These are phyloP conservation scores for Lamellibrachia luymesi DNA, from an alignment of 1,140 invertebrate species.

Conservation along the genomic window DNA sequence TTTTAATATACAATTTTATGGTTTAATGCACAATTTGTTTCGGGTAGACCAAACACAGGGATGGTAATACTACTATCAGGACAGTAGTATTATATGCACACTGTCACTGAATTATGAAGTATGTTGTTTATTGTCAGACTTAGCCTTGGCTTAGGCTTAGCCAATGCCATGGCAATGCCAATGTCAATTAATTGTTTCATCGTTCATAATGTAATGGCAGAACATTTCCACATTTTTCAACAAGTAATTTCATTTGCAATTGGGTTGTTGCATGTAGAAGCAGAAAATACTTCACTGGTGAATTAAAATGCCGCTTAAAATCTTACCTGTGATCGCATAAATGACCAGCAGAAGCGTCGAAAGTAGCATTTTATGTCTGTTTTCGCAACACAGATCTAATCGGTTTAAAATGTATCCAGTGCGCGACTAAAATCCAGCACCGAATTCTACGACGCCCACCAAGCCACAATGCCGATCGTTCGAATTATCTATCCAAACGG, in stretches of 20 bases:
- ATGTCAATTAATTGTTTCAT: too few relatives aligned
- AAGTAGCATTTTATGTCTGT: neutral
- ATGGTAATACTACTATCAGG: too few relatives aligned
- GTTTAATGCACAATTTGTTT: too few relatives aligned
- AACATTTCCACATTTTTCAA: neutral
- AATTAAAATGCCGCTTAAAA: neutral
- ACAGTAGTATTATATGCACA: too few relatives aligned
- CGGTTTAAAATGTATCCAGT: neutral
- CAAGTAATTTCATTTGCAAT: neutral
- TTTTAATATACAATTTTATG: too few relatives aligned
- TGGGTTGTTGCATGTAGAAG: neutral
- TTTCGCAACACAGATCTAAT: slow-evolving; percentile 1
- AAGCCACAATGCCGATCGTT: neutral
- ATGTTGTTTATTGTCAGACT: too few relatives aligned
- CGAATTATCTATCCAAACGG: neutral
- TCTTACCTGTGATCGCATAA: neutral
- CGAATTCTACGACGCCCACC: neutral
- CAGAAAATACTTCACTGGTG: neutral
- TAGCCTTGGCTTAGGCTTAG: too few relatives aligned
- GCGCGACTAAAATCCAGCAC: neutral
- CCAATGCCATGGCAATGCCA: too few relatives aligned
- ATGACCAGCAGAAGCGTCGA: neutral
- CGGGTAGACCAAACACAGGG: too few relatives aligned
- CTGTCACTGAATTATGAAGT: too few relatives aligned
- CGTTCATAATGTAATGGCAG: too few relatives aligned